These are phyloP conservation scores for Drosophila truncata DNA, from an alignment of 1,140 invertebrate species.

Conservation along the genomic window DNA sequence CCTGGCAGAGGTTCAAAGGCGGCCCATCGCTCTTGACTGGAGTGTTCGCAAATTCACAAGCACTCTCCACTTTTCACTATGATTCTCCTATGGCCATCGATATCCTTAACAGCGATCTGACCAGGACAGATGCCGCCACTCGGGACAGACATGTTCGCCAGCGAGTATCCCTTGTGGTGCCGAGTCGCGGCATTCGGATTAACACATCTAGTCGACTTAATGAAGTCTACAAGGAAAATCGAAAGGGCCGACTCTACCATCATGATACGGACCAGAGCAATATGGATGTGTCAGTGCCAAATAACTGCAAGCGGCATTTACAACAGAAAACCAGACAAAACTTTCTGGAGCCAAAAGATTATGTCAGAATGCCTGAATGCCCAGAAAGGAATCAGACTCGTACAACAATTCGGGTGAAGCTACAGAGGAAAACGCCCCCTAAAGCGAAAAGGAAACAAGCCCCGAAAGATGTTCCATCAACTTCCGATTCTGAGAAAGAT, in stretches of 20 bases:
- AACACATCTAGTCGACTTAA: neutral
- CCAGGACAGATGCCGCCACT: neutral
- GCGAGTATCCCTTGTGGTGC: neutral
- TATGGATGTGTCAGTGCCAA: neutral
- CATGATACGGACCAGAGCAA: neutral
- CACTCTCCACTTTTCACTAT: neutral
- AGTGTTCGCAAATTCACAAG: neutral
- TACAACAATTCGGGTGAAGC: neutral
- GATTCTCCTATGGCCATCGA: conserved; percentile 31
- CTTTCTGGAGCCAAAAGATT: neutral
- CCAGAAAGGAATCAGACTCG: too few relatives aligned
- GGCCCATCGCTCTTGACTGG: neutral
- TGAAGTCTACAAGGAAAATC: neutral
- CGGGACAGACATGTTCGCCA: neutral
- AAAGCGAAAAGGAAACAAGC: neutral
- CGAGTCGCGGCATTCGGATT: neutral
- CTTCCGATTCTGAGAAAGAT: neutral
- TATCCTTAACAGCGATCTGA: conserved; percentile 30
- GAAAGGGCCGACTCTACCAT: conserved; percentile 1
- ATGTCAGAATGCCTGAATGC: neutral
- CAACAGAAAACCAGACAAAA: neutral
- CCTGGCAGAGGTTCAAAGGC: neutral
- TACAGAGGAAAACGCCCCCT: neutral
- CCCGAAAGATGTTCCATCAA: neutral
- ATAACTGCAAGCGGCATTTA: neutral